A percentile compares a stretch with the other conserved stretches of the same genome.
Conservation (phyloP, 2,113 vertebrate genomes). For the Erythrolamprus reginae region DNA sequence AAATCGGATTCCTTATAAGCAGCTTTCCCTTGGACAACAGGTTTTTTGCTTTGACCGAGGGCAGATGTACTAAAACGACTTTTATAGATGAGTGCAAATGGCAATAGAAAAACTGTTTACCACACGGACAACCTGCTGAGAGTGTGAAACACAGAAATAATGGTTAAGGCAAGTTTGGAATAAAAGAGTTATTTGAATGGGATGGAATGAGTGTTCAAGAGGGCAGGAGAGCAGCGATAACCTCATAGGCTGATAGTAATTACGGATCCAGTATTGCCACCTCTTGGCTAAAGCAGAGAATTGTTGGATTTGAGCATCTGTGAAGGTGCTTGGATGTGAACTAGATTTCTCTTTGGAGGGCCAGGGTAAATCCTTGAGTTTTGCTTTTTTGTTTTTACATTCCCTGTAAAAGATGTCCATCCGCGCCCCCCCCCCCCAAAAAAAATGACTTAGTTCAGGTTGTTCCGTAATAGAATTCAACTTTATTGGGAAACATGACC, state of each 20-base stretch:
- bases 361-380: not conserved
- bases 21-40: not conserved
- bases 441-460: not conserved
- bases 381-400: not conserved
- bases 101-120: not conserved
- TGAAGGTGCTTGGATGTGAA: not conserved
- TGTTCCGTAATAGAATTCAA: not conserved
- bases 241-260: not conserved
- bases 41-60: not conserved
- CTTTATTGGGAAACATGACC: not conserved
- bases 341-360: not conserved
- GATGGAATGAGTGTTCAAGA: not conserved
- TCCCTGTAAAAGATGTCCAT: not conserved
- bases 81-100: not conserved
- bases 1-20: not conserved
- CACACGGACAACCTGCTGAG: not conserved
- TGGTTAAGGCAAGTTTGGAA: not conserved
- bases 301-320: not conserved
- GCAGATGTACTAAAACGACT: not conserved
- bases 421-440: too few relatives aligned
- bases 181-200: not conserved
- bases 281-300: not conserved
- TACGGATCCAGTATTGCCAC: not conserved
- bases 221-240: not conserved
- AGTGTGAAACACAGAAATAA: not conserved